Evolutionary conservation across 2,888 invertebrate species (phyloP), one percentile per base, ranked within the genome.

Genomic region (Pelosia muscerda): DNA sequence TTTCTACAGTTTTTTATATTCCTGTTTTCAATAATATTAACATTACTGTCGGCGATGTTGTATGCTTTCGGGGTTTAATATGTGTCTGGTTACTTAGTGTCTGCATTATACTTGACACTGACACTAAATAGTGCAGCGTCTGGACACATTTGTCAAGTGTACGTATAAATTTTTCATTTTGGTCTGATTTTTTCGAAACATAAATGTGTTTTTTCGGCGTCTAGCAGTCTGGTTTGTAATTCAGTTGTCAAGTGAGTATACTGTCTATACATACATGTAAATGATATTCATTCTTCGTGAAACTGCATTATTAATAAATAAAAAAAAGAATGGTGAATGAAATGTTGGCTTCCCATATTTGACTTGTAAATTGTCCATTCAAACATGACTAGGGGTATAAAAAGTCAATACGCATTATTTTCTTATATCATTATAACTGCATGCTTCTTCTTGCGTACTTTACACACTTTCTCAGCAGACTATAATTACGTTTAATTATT

Each of bases 51-150:
- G 66, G 79, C 69, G 69, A 81, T 85, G 86, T 89, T 87, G 87
- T 86, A 86, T 88, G 81, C 81, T 85, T 49, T 87, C 10, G 81
- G 82, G 76, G 78, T 84, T 85, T 85, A 85, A 81, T 87, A 85
- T 86, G 80, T 82, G 86, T 86, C 86, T 84, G 84, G 80, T 63
- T 63, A 72, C 66, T 74, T 76, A 80, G 80, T 84, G 76, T 84
- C 72, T 73, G 72, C 70, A 87, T 89, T 89, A 91, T 89, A 83
- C 89, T 69, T 75, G 78, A 87, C 81, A 83, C 60, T 83, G 90
- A 89, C 89, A 86, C 71, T 90, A 88, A 90, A 81, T 81, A 85
- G 87, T 92, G 93, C 92, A 92, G 75, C 74, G 89, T 88, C 88
- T 86, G 83, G 76, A 76, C 88, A 77, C 88, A 91, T 93, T 91